Evolutionary conservation across 2,113 vertebrate species (phyloP).

Genomic region (Thryonomys swinderianus): DNA sequence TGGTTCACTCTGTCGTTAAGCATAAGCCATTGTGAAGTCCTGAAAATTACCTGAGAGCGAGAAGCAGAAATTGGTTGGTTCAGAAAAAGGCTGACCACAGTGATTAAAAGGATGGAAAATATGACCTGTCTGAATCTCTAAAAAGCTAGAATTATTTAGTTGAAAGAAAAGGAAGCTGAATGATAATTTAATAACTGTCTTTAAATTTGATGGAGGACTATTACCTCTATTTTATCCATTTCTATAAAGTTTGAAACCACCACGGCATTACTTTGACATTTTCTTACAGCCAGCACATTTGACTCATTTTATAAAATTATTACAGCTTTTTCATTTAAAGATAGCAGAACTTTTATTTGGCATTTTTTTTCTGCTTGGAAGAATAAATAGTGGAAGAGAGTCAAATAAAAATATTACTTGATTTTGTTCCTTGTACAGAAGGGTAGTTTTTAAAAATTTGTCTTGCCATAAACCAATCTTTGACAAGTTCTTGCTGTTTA

Average conservation of each 20-base stretch:
- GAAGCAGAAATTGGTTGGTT: constrained; percentile 54
- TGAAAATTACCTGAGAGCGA: constrained; percentile 60
- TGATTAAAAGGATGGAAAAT: constrained; percentile 65
- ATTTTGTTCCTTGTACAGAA: constrained; percentile 6
- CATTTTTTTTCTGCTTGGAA: constrained; percentile 58
- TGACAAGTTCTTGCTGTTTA: constrained; percentile 46
- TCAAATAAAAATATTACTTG: neutral
- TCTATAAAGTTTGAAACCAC: neutral
- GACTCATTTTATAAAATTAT: constrained; percentile 37
- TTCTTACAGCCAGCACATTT: neutral
- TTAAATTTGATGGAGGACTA: constrained; percentile 47
- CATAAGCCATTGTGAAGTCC: constrained; percentile 66
- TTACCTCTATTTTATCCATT: constrained; percentile 42
- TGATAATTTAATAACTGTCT: constrained; percentile 47
- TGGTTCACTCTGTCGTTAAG: constrained; percentile 67
- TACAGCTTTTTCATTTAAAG: constrained; percentile 13
- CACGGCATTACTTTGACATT: constrained; percentile 39
- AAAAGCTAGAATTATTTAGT: constrained; percentile 16
- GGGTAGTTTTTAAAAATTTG: neutral
- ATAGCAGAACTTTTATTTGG: constrained; percentile 9
- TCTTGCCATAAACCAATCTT: constrained; percentile 18
- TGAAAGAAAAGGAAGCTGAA: constrained; percentile 37
- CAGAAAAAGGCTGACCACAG: constrained; percentile 45
- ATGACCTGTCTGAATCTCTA: constrained; percentile 32
- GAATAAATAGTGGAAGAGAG: neutral